Base-by-base conservation (phyloP, 2,888 invertebrate species). In the Operophtera brumata region DNA sequence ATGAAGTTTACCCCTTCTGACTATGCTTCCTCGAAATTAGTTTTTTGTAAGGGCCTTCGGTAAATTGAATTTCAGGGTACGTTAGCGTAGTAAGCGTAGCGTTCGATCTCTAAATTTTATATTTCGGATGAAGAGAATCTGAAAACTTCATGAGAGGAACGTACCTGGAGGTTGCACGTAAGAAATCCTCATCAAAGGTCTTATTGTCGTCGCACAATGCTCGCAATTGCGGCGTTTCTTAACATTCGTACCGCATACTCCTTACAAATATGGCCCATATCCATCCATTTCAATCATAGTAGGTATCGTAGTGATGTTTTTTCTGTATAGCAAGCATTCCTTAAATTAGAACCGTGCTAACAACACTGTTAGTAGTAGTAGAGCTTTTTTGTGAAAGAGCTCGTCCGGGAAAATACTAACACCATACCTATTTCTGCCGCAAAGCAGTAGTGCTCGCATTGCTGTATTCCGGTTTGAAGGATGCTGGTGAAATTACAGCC, bases 191-290 rank as follows among this genome's bases (percentile, higher is more conserved):
- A 81, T 84, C 82, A 79, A 68, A 71, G 69, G 61, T 67, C 67
- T 73, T 76, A 80, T 84, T 84, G 82, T 82, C 71, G 57, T 57
- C 59, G 50, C 75, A 84, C 84, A 84, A 85, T 84, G 73, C 67
- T 57, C 66, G 77, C 81, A 83, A 85, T 85, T 76, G 66, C 61
- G 66, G 64, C 61, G 64, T 63, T 56, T 46, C 54, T 12, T 25
- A 26, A 42, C 41, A 6, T 36, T 20, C 57, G 48, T 47, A 44
- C 51, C 50, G 51, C 47, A 55, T 46, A 48, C 47, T 46, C 43
- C 13, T 42, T 28, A 49, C 39, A 40, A 47, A 40, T 39, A 30
- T 9, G 3, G 32, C 10, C 25, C 30, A 30, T 8, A 30, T 30
- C 30, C 30, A 6, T 30, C 30, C 30, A 30, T 30, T 30, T 30